Evolutionary conservation across 2,888 invertebrate species (phyloP).

Genomic region (Euzetes globulus): DNA sequence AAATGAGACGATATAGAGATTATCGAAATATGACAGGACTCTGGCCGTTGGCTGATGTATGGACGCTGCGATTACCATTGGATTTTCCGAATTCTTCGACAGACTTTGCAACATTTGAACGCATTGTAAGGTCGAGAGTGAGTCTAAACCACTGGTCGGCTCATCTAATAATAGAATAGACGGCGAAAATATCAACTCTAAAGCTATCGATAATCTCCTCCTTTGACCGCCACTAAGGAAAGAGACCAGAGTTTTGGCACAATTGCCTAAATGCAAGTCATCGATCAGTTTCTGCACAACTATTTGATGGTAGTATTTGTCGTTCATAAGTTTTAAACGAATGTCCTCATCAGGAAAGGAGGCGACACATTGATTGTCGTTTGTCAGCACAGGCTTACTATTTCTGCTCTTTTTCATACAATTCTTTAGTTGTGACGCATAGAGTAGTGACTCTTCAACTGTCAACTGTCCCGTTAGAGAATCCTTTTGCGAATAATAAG

Average conservation of each 20-base stretch:
- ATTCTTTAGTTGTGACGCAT: conserved; percentile 21
- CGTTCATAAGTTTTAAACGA: too few relatives aligned
- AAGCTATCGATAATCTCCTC: conserved; percentile 78
- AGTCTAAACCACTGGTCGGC: conserved; percentile 71
- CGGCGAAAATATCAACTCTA: conserved; percentile 61
- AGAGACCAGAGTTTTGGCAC: conserved; percentile 61
- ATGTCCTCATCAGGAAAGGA: not conserved
- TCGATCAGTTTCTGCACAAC: conserved; percentile 75
- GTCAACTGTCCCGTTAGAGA: conserved; percentile 20
- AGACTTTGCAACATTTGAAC: conserved; percentile 68
- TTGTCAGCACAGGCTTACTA: not conserved
- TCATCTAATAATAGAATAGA: conserved; percentile 46
- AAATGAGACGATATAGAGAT: conserved; percentile 69
- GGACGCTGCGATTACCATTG: conserved; percentile 75
- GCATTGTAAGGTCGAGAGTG: conserved; percentile 75
- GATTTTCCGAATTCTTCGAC: conserved; percentile 58
- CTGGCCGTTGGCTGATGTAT: conserved; percentile 86
- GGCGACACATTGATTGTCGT: not conserved
- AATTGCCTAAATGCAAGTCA: conserved; percentile 70
- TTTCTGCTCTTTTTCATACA: not conserved
- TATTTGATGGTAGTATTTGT: conserved; percentile 27
- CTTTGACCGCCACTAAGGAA: conserved; percentile 79
- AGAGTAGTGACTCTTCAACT: conserved; percentile 32
- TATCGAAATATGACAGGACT: conserved; percentile 78
- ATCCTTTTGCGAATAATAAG: conserved; percentile 37